Conservation (phyloP, 2,888 invertebrate species). For the Tipula unca region DNA sequence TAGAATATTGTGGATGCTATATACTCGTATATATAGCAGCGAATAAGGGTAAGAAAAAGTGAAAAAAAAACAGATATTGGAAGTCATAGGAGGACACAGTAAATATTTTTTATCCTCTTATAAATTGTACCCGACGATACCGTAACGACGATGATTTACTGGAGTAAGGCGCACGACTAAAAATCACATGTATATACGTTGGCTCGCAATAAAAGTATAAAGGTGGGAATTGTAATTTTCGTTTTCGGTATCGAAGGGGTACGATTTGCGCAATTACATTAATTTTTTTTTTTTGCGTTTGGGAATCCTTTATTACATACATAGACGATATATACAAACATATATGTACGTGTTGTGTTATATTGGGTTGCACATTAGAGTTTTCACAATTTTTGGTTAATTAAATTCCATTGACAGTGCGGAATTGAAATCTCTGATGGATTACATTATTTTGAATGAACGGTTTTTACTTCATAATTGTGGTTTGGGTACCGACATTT, state of each 20-base stretch:
- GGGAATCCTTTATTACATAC: neutral
- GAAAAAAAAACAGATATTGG: neutral
- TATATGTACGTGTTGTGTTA: neutral
- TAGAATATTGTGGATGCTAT: neutral
- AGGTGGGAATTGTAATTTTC: neutral
- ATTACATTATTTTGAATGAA: neutral
- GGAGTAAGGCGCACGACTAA: conserved; percentile 9
- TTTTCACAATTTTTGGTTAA: neutral
- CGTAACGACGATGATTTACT: neutral
- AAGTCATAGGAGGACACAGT: conserved; percentile 8
- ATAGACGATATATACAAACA: too few relatives aligned
- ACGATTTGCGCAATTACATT: neutral
- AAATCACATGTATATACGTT: neutral
- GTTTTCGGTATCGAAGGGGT: neutral
- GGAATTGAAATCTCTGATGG: neutral
- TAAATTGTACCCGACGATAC: neutral
- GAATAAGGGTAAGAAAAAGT: neutral
- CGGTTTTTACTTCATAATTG: neutral
- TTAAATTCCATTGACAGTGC: neutral
- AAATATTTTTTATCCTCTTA: neutral
- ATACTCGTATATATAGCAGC: neutral
- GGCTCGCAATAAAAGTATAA: neutral
- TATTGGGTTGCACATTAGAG: neutral
- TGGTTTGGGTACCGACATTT: neutral
- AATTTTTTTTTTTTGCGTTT: neutral